phyloP scores from a whole-genome alignment of 2,113 vertebrate genomes.

The Galeopterus variegatus region DNA sequence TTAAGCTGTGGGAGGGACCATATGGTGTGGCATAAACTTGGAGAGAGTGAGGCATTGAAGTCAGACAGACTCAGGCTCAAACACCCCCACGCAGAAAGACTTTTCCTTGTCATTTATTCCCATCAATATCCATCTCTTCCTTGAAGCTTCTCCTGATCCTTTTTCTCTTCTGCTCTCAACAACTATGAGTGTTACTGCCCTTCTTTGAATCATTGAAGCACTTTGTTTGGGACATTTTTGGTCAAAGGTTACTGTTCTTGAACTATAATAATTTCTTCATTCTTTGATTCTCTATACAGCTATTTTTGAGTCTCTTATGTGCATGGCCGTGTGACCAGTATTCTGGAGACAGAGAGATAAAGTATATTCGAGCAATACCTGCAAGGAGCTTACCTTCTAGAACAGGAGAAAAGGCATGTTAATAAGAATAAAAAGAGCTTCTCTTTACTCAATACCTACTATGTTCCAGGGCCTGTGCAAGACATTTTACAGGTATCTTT shows the following conservation, averaged over 20 bases:
- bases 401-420: background rate
- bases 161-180: background rate
- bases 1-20: background rate
- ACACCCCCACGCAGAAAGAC: background rate
- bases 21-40: background rate
- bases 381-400: background rate
- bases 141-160: background rate
- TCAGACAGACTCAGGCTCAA: background rate
- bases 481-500: background rate
- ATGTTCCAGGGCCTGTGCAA: background rate
- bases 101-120: conserved; percentile 25
- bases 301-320: background rate
- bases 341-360: background rate
- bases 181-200: background rate
- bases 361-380: background rate
- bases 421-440: background rate
- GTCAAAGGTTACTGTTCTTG: background rate
- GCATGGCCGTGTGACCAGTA: background rate
- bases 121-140: background rate
- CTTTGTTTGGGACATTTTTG: conserved; percentile 4
- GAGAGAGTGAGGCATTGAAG: background rate
- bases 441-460: background rate
- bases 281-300: background rate
- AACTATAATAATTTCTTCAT: conserved; percentile 35
- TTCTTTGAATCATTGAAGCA: conserved; percentile 17